phyloP scores from a whole-genome alignment of 1,140 invertebrate species.

The Stenopsyche tienmushanensis region DNA sequence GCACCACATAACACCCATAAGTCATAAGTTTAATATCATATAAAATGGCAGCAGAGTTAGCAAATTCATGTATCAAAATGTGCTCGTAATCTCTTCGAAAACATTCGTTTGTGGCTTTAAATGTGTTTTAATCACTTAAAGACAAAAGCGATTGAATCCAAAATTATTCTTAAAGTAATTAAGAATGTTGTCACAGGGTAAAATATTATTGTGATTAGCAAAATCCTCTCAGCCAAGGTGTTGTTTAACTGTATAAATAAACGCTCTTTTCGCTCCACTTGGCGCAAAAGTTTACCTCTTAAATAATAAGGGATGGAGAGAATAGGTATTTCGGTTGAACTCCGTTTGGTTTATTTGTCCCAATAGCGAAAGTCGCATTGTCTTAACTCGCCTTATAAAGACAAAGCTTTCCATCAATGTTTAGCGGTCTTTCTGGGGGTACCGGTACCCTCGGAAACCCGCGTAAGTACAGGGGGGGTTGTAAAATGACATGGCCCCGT shows the following conservation, averaged over 20 bases:
- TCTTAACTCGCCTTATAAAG: conserved; percentile 3
- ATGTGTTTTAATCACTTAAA: too few relatives aligned
- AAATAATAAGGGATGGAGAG: not conserved
- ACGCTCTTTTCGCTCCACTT: not conserved
- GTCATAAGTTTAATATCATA: too few relatives aligned
- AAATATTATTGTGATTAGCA: too few relatives aligned
- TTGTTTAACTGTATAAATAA: not conserved
- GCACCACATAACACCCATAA: too few relatives aligned
- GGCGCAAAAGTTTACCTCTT: not conserved
- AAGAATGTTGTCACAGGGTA: too few relatives aligned
- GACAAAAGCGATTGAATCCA: too few relatives aligned
- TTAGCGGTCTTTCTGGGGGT: not conserved
- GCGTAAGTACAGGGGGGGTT: not conserved
- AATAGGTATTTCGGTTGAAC: not conserved
- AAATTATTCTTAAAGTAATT: too few relatives aligned
- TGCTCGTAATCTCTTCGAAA: too few relatives aligned
- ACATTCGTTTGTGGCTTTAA: too few relatives aligned
- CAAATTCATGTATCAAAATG: too few relatives aligned
- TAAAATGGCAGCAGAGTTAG: too few relatives aligned
- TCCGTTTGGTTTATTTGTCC: too few relatives aligned
- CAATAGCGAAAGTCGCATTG: conserved; percentile 1
- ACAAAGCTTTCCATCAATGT: conserved; percentile 10
- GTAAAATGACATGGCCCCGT: conserved; percentile 27
- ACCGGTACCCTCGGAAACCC: not conserved
- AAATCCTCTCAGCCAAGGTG: not conserved